Conservation (phyloP, 1,140 invertebrate genomes). For the Hetaerina americana region DNA sequence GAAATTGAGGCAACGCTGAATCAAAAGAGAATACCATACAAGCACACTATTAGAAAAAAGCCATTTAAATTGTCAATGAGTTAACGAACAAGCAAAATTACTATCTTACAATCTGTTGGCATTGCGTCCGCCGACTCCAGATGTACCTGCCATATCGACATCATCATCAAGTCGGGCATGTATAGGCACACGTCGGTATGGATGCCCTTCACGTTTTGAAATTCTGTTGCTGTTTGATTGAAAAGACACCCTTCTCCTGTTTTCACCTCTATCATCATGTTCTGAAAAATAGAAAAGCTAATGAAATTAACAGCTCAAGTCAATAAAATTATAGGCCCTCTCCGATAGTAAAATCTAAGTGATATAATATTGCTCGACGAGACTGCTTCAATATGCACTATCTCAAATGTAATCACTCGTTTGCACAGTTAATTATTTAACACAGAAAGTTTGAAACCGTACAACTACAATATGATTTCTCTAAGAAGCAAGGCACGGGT, state of each 20-base stretch:
- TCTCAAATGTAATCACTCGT: too few relatives aligned
- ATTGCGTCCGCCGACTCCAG: constrained; percentile 22
- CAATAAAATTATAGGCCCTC: too few relatives aligned
- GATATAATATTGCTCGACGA: too few relatives aligned
- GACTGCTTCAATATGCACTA: too few relatives aligned
- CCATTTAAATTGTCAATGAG: neutral
- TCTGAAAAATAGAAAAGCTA: constrained; percentile 23
- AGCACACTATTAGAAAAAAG: too few relatives aligned
- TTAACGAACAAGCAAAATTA: constrained; percentile 5
- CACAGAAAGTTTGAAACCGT: too few relatives aligned
- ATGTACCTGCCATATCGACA: constrained; percentile 33
- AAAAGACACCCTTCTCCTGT: constrained; percentile 36
- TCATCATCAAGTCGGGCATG: constrained; percentile 35
- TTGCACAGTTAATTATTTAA: too few relatives aligned
- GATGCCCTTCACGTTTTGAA: constrained; percentile 31
- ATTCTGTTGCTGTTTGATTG: constrained; percentile 30
- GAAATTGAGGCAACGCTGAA: neutral
- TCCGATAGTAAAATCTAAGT: too few relatives aligned
- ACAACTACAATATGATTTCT: too few relatives aligned
- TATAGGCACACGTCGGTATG: constrained; percentile 27
- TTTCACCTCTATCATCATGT: constrained; percentile 30
- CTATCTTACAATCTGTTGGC: constrained; percentile 16
- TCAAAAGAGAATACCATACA: neutral
- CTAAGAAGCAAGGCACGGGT: too few relatives aligned
- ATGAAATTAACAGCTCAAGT: too few relatives aligned